phyloP scores from a whole-genome alignment of 2,113 vertebrate species.

The Melierax canorus region DNA sequence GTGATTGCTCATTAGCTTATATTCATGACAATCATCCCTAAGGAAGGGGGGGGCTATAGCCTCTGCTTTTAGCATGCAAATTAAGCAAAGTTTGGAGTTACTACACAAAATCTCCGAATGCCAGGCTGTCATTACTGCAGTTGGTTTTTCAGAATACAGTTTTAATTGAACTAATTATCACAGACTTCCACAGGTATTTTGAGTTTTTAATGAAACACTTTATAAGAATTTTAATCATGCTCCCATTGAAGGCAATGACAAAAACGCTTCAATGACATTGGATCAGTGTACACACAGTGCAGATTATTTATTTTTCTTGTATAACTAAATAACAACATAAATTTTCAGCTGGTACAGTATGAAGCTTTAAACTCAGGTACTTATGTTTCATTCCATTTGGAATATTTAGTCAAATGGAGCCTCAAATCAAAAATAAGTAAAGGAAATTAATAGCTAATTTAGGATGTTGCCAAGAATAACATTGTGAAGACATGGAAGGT shows the following conservation, averaged over 20 bases:
- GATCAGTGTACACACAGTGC: background rate
- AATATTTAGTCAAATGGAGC: background rate
- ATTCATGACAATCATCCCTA: background rate
- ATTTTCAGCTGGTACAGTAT: background rate
- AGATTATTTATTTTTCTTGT: background rate
- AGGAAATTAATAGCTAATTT: background rate
- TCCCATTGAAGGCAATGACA: background rate
- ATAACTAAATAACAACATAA: background rate
- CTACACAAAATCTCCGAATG: background rate
- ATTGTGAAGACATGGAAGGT: background rate
- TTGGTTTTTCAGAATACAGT: background rate
- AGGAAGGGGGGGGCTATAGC: background rate
- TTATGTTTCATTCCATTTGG: background rate
- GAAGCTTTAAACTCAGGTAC: background rate
- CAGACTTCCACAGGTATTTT: conserved; percentile 33
- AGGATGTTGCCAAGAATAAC: background rate
- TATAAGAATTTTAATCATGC: conserved; percentile 5
- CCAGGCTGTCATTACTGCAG: background rate
- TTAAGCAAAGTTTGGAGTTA: background rate
- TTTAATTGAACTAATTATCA: conserved; percentile 45
- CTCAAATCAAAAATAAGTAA: background rate
- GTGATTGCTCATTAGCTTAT: conserved; percentile 17
- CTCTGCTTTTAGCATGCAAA: conserved; percentile 4
- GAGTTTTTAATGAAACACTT: background rate
- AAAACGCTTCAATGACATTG: background rate